Evolutionary conservation across 2,797 vertebrate genomes (phyloP).

Genomic region (Loriculus beryllinus): DNA sequence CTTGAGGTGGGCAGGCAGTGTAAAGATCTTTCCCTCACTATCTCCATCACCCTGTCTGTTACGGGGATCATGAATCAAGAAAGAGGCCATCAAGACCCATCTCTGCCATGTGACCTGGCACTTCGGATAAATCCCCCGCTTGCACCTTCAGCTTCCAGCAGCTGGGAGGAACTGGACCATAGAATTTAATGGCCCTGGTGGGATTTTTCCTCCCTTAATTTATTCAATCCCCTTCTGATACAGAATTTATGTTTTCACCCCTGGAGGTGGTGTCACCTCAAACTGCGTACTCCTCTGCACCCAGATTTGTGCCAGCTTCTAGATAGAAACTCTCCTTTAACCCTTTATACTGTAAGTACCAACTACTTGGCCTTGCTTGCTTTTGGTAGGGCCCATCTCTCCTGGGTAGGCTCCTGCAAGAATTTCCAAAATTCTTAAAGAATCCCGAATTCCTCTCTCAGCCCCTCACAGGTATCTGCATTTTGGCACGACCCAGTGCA

Average conservation of each 20-base stretch:
- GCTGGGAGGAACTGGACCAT: background rate
- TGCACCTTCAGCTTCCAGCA: background rate
- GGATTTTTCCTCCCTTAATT: conserved; percentile 4
- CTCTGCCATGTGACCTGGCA: background rate
- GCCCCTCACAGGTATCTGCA: background rate
- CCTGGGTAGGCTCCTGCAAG: background rate
- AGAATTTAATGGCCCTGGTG: background rate
- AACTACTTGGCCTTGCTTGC: background rate
- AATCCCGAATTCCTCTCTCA: background rate
- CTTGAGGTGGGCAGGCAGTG: accelerated
- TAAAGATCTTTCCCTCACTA: background rate
- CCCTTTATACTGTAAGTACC: background rate
- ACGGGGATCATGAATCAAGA: background rate
- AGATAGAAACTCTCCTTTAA: background rate
- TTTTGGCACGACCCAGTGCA: background rate
- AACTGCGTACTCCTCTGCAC: background rate
- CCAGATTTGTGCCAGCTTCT: background rate
- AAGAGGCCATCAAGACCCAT: background rate
- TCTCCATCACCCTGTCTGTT: background rate
- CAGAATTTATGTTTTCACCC: conserved; percentile 7
- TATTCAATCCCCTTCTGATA: background rate
- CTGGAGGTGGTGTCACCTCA: background rate
- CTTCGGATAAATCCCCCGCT: background rate
- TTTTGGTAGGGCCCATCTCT: background rate
- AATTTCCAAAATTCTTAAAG: background rate